A percentile compares a stretch with the other conserved stretches of the same genome.
These are phyloP conservation scores for Pygathrix nemaeus DNA, from an alignment of 2,113 vertebrate genomes.

Conservation along the genomic window DNA sequence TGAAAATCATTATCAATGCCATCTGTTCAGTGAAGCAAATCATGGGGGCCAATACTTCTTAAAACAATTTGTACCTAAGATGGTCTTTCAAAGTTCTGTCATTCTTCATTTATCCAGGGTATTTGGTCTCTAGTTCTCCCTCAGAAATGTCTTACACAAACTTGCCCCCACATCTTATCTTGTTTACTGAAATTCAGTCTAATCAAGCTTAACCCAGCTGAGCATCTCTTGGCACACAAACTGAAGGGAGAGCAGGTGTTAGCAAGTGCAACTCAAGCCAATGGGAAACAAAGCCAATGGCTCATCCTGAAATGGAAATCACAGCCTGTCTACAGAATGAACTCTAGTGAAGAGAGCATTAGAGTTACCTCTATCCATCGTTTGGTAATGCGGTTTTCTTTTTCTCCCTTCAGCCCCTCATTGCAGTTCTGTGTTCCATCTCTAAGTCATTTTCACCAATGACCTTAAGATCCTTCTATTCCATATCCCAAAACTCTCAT, in stretches of 20 bases:
- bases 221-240: not conserved
- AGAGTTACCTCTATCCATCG: fast-evolving
- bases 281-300: not conserved
- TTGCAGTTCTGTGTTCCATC: not conserved
- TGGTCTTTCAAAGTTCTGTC: not conserved
- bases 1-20: not conserved
- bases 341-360: not conserved
- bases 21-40: not conserved
- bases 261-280: not conserved
- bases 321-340: not conserved
- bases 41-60: not conserved
- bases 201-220: not conserved
- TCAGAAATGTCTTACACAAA: not conserved
- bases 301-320: not conserved
- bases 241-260: not conserved
- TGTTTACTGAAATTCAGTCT: not conserved
- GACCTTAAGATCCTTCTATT: not conserved
- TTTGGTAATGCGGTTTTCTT: not conserved
- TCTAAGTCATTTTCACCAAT: not conserved
- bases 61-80: not conserved
- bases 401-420: not conserved
- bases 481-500: not conserved
- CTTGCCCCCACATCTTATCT: not conserved
- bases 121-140: not conserved
- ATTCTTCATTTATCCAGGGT: not conserved